Evolutionary conservation across 2,888 invertebrate species (phyloP).

Genomic region (Heliconius cydno): DNA sequence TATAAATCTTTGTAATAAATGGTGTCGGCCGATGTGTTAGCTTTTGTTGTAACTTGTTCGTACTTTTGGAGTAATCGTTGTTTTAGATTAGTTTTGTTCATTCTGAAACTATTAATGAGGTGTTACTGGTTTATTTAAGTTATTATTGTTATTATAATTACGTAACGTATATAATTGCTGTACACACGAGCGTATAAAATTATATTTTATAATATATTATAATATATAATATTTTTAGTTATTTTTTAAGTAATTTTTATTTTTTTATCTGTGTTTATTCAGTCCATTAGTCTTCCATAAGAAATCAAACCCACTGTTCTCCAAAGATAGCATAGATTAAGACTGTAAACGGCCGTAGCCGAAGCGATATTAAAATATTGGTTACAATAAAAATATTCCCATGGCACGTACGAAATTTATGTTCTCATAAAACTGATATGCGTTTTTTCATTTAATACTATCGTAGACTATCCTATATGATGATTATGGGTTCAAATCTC

Average conservation of each 20-base stretch:
- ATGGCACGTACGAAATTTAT: conserved; percentile 22
- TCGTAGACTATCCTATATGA: background rate
- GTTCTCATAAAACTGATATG: conserved; percentile 16
- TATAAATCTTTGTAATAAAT: conserved; percentile 16
- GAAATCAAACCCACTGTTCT: background rate
- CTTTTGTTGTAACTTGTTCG: conserved; percentile 31
- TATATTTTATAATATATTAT: no score
- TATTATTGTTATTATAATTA: conserved; percentile 1
- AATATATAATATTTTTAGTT: no score
- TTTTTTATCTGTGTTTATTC: background rate
- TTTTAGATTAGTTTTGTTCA: conserved; percentile 36
- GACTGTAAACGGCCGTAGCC: background rate
- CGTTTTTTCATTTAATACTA: background rate
- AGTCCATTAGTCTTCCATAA: background rate
- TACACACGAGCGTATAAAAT: conserved; percentile 25
- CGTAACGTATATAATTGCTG: background rate
- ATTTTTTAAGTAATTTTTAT: no score
- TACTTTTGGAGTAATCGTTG: conserved; percentile 38
- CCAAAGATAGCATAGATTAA: background rate
- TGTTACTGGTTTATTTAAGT: conserved; percentile 17
- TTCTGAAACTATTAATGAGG: conserved; percentile 28
- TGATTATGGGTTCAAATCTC: background rate
- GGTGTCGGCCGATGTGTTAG: conserved; percentile 37
- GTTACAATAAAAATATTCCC: conserved; percentile 6
- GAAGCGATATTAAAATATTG: conserved; percentile 19